Evolutionary conservation across 1,140 invertebrate genomes (phyloP), one percentile per base, ranked within the genome.

Genomic region (Copidosoma floridanum): DNA sequence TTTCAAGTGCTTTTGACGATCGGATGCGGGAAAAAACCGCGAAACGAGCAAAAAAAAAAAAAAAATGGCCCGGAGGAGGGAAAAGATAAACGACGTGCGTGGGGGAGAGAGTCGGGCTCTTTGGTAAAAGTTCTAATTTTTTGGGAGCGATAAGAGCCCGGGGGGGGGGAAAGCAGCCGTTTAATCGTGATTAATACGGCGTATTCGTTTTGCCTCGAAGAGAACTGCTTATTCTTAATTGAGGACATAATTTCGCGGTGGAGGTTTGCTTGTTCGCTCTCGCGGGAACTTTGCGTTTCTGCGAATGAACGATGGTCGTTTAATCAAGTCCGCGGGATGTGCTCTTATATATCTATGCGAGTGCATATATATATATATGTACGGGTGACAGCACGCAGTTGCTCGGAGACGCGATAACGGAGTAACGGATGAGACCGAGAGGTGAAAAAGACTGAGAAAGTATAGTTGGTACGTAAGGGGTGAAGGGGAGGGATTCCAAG

Each of bases 111-210:
- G n/a, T n/a, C n/a, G n/a, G n/a, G n/a, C n/a, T n/a, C n/a, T n/a
- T n/a, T n/a, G n/a, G n/a, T n/a, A n/a, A n/a, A n/a, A n/a, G n/a
- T n/a, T n/a, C n/a, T n/a, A n/a, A n/a, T n/a, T n/a, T n/a, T n/a
- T n/a, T n/a, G n/a, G n/a, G n/a, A n/a, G n/a, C n/a, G n/a, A n/a
- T n/a, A n/a, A n/a, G n/a, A n/a, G n/a, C n/a, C n/a, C n/a, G n/a
- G n/a, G n/a, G n/a, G n/a, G n/a, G 57, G 52, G 18, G 20, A 47
- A 21, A 50, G 29, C 20, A 48, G 38, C 0, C 5, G 12, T 51
- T 51, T 58, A 58, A 58, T 58, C 44, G 47, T 43, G 57, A 58
- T 58, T 40, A 51, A 58, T 58, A 32, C 20, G 35, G 46, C 46
- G 10, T 48, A n/a, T n/a, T n/a, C 32, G n/a, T 24, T 48, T 52